These are phyloP conservation scores for Drosophila lacteicornis DNA, from an alignment of 1,140 invertebrate species.

Conservation along the genomic window DNA sequence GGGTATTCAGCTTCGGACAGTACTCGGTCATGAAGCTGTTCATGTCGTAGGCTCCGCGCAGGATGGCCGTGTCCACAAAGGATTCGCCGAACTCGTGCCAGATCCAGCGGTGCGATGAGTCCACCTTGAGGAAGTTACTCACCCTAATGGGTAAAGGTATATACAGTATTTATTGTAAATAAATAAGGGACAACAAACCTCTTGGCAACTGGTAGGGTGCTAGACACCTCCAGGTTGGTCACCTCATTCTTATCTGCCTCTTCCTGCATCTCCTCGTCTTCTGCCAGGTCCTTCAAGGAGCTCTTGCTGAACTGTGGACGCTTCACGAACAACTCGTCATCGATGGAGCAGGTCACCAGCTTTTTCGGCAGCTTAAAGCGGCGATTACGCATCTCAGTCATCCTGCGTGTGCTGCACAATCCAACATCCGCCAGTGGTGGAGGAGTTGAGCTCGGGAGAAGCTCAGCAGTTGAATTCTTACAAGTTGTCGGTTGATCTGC, in stretches of 20 bases:
- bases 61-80: conserved; percentile 39
- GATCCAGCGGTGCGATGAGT: conserved; percentile 50
- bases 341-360: background rate
- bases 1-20: conserved; percentile 19
- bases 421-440: conserved; percentile 48
- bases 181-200: background rate
- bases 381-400: conserved; percentile 30
- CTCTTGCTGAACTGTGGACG: conserved; percentile 37
- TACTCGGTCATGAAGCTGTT: conserved; percentile 24
- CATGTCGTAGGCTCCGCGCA: conserved; percentile 32
- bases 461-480: background rate
- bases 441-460: conserved; percentile 25
- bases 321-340: conserved; percentile 61
- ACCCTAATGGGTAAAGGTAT: background rate
- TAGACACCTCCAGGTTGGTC: background rate
- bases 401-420: conserved; percentile 16
- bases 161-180: too few relatives aligned
- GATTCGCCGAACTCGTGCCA: conserved; percentile 63
- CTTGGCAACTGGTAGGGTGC: too few relatives aligned
- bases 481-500: background rate
- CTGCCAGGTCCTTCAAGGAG: background rate
- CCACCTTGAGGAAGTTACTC: conserved; percentile 32
- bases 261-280: background rate
- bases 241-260: background rate
- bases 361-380: conserved; percentile 21